A percentile compares a stretch with the other conserved stretches of the same genome.
Evolutionary conservation across 2,888 invertebrate species (phyloP).

Genomic region (Agrotis puta): DNA sequence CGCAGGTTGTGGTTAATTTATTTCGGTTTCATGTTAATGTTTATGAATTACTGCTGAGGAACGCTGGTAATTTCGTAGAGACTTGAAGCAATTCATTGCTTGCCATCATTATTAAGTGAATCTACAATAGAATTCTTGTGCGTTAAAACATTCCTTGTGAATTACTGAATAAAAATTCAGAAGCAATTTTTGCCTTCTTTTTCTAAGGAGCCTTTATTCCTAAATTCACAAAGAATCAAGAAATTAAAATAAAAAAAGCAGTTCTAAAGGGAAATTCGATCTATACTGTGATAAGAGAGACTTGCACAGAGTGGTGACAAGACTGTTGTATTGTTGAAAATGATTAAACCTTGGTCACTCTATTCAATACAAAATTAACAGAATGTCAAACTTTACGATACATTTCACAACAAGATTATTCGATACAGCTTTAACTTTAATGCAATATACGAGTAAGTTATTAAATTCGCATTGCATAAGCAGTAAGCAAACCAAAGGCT

Average conservation of each 20-base stretch:
- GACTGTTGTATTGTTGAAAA: not conserved
- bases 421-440: conserved; percentile 30
- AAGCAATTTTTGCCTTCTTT: no score
- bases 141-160: not conserved
- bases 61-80: not conserved
- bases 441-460: conserved; percentile 18
- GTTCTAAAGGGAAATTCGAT: not conserved
- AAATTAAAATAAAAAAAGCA: no score
- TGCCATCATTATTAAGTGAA: not conserved
- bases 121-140: not conserved
- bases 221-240: no score
- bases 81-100: not conserved
- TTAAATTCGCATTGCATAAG: conserved; percentile 44
- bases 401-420: conserved; percentile 31
- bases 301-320: not conserved
- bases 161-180: no score
- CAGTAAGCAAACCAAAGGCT: conserved; percentile 21
- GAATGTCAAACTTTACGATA: conserved; percentile 28
- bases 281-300: not conserved
- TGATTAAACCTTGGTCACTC: not conserved
- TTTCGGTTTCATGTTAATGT: conserved; percentile 17
- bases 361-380: conserved; percentile 4
- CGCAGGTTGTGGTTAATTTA: conserved; percentile 30
- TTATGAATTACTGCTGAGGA: not conserved
- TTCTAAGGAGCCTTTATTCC: no score